A percentile compares a stretch with the other conserved stretches of the same genome.
Conservation (phyloP, 2,888 invertebrate species). For the Leptopilina drosophilae region DNA sequence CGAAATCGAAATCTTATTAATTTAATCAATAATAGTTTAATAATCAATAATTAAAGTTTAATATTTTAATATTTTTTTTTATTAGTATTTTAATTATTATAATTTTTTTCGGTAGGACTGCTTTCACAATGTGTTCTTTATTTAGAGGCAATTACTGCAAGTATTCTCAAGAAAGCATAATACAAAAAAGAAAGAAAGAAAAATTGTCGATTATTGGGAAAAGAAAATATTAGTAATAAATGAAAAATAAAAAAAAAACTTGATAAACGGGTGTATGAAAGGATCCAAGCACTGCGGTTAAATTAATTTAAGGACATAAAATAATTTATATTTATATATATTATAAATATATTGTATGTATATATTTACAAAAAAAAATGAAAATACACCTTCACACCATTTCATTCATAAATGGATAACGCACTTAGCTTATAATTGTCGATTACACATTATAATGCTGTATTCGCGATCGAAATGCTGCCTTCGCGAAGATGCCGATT, state of each 20-base stretch:
- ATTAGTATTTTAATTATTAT: not conserved
- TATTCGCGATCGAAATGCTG: constrained; percentile 34
- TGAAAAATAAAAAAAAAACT: not conserved
- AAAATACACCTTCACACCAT: constrained; percentile 11
- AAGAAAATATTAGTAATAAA: constrained; percentile 28
- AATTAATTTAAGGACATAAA: constrained; percentile 20
- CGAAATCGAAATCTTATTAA: not conserved
- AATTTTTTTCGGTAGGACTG: constrained; percentile 2
- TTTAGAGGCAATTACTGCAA: constrained; percentile 15
- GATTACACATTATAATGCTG: constrained; percentile 12
- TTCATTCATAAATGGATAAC: constrained; percentile 18
- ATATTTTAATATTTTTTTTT: too few species aligned
- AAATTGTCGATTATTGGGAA: not conserved
- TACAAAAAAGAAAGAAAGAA: too few species aligned
- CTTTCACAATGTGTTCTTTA: constrained; percentile 25
- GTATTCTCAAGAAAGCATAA: constrained; percentile 32
- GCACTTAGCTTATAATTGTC: constrained; percentile 31
- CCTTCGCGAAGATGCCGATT: constrained; percentile 34
- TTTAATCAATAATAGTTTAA: not conserved
- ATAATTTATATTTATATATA: constrained; percentile 40
- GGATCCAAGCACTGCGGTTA: constrained; percentile 22
- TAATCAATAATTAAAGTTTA: not conserved
- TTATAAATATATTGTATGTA: constrained; percentile 39
- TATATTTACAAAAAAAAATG: constrained; percentile 15
- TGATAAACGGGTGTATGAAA: constrained; percentile 16